A percentile compares a stretch with the other conserved stretches of the same genome.
Conservation (phyloP, 2,113 vertebrate genomes). For the Protobothrops mucrosquamatus region DNA sequence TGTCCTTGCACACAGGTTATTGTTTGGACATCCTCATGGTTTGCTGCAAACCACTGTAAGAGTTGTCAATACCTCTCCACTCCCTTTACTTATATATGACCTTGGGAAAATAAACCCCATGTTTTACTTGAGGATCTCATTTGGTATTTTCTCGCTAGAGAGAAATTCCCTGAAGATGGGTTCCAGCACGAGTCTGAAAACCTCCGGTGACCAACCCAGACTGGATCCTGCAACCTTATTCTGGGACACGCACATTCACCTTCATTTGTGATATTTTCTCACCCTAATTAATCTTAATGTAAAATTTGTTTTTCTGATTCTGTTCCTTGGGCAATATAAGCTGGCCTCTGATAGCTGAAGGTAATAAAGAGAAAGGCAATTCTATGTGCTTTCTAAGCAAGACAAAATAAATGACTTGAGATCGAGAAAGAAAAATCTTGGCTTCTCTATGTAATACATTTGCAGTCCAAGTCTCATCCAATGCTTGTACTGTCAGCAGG, state of each 20-base stretch:
- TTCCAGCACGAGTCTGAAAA: not conserved
- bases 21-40: not conserved
- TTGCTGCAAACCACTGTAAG: not conserved
- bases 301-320: slow-evolving; percentile 16
- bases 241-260: not conserved
- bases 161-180: not conserved
- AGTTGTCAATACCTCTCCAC: not conserved
- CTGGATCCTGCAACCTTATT: not conserved
- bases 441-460: slow-evolving; percentile 53
- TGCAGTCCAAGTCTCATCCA: slow-evolving; percentile 53
- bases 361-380: slow-evolving; percentile 29
- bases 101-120: not conserved
- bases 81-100: not conserved
- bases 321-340: slow-evolving; percentile 51
- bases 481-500: slow-evolving; percentile 59
- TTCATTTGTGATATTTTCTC: slow-evolving; percentile 18
- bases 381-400: slow-evolving; percentile 49
- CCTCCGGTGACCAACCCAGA: not conserved
- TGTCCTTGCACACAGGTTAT: not conserved
- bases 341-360: slow-evolving; percentile 52
- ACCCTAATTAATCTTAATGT: slow-evolving; percentile 15
- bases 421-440: slow-evolving; percentile 42
- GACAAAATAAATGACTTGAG: slow-evolving; percentile 49
- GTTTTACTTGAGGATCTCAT: slow-evolving; percentile 44
- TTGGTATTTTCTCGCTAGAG: slow-evolving; percentile 23